Conservation (phyloP, 2,797 vertebrate genomes). For the Rhinichthys osculus region DNA sequence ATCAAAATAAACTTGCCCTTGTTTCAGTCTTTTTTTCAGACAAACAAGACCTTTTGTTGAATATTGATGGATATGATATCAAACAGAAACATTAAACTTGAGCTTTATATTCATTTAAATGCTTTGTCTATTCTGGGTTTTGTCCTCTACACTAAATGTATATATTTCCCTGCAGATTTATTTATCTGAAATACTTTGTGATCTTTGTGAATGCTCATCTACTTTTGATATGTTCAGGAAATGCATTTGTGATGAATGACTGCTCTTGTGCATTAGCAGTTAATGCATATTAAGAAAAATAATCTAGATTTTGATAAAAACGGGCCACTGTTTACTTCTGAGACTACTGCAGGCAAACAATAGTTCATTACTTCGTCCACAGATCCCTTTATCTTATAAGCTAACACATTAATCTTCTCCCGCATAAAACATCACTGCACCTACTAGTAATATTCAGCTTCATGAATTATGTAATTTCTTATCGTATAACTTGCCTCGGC, state of each 20-base stretch:
- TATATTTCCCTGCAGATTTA: background rate
- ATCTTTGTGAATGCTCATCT: constrained; percentile 1
- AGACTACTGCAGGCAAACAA: background rate
- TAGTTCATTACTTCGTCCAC: constrained; percentile 2
- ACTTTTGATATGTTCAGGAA: constrained; percentile 22
- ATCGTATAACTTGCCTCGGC: constrained; percentile 51
- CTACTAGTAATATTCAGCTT: constrained; percentile 28
- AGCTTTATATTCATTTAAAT: background rate
- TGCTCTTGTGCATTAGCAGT: constrained; percentile 16
- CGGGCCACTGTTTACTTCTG: background rate
- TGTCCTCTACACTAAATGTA: background rate
- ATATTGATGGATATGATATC: background rate
- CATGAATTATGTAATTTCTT: constrained; percentile 43
- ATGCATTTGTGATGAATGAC: constrained; percentile 19
- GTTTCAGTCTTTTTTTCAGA: background rate
- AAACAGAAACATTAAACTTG: background rate
- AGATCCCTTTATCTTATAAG: constrained; percentile 12
- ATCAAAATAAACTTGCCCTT: background rate
- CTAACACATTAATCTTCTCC: constrained; percentile 3
- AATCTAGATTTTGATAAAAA: constrained; percentile 18
- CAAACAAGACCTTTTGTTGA: background rate
- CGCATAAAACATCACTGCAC: constrained; percentile 30
- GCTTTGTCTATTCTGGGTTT: background rate
- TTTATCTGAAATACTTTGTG: constrained; percentile 5
- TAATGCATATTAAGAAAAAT: constrained; percentile 32